phyloP scores from a whole-genome alignment of 1,140 invertebrate species.

The Hestina assimilis region DNA sequence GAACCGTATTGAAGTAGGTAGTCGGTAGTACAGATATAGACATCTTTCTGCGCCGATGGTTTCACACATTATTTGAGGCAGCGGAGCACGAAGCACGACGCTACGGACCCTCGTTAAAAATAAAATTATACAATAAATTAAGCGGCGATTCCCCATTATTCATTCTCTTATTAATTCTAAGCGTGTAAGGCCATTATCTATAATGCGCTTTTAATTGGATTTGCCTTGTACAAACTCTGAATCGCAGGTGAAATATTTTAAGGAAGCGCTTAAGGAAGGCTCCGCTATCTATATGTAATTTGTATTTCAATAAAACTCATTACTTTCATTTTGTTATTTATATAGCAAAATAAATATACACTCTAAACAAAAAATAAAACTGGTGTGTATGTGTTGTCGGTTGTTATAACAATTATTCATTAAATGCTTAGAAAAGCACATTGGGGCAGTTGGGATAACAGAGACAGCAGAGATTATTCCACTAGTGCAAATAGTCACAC shows the following conservation, averaged over 20 bases:
- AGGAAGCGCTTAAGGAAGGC: neutral
- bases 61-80: conserved; percentile 56
- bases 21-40: conserved; percentile 33
- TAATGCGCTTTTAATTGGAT: conserved; percentile 15
- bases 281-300: too few species aligned
- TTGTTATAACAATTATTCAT: too few species aligned
- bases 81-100: conserved; percentile 52
- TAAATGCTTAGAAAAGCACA: too few species aligned
- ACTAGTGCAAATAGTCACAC: too few species aligned
- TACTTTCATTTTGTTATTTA: too few species aligned
- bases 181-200: conserved; percentile 15
- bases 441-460: too few species aligned
- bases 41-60: conserved; percentile 47
- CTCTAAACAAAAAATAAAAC: too few species aligned
- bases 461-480: too few species aligned
- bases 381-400: too few species aligned
- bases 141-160: conserved; percentile 39
- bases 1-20: conserved; percentile 8
- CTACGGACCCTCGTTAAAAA: conserved; percentile 61
- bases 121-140: conserved; percentile 58
- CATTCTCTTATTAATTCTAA: conserved; percentile 28
- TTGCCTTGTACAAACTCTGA: conserved; percentile 6
- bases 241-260: neutral
- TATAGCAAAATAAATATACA: too few species aligned
- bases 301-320: too few species aligned